Evolutionary conservation across 2,888 invertebrate species (phyloP).

Genomic region (Perizoma affinitatum): DNA sequence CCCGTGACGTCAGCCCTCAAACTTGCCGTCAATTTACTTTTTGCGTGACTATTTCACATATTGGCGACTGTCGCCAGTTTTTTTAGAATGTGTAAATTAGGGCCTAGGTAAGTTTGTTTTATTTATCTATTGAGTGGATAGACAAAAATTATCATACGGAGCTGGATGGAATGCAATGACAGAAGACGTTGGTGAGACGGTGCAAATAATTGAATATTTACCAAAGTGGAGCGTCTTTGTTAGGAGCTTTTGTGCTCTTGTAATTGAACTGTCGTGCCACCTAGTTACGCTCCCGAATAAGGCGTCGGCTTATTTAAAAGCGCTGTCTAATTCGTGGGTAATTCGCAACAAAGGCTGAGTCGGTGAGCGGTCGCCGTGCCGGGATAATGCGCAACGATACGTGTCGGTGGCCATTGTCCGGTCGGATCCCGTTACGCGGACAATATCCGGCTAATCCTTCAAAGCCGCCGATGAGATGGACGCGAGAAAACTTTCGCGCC

Average conservation of each 20-base stretch:
- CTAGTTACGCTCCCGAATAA: slow-evolving; percentile 76
- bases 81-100: slow-evolving; percentile 73
- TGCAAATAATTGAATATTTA: slow-evolving; percentile 38
- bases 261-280: slow-evolving; percentile 69
- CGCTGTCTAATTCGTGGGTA: slow-evolving; percentile 76
- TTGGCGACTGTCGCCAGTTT: slow-evolving; percentile 81
- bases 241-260: slow-evolving; percentile 43
- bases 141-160: slow-evolving; percentile 53
- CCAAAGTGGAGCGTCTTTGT: slow-evolving; percentile 23
- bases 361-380: slow-evolving; percentile 62
- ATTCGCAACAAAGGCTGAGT: slow-evolving; percentile 71
- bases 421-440: slow-evolving; percentile 69
- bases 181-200: slow-evolving; percentile 36
- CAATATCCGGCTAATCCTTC: slow-evolving; percentile 77
- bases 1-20: slow-evolving; percentile 77
- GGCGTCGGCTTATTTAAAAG: slow-evolving; percentile 63
- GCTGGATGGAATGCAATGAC: slow-evolving; percentile 53
- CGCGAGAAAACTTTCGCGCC: slow-evolving; percentile 77
- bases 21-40: slow-evolving; percentile 68
- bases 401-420: slow-evolving; percentile 64
- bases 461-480: slow-evolving; percentile 73
- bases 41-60: slow-evolving; percentile 75
- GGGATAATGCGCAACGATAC: slow-evolving; percentile 80
- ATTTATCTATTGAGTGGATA: slow-evolving; percentile 61
- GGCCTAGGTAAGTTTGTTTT: slow-evolving; percentile 68